Evolutionary conservation across 2,797 vertebrate genomes (phyloP).

Genomic region (Cossypha dichroa): DNA sequence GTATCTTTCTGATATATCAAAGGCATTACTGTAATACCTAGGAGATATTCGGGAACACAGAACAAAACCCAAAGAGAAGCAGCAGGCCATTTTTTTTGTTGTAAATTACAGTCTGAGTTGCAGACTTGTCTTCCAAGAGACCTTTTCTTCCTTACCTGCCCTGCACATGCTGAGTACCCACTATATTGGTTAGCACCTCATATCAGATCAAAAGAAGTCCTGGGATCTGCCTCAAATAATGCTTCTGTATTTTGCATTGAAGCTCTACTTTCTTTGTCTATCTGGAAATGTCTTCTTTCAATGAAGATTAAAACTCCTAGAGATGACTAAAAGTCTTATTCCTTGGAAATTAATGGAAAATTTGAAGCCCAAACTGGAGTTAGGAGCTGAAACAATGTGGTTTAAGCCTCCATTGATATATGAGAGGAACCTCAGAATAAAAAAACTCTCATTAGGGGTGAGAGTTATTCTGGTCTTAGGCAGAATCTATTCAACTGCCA

Average conservation of each 20-base stretch:
- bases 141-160: background rate
- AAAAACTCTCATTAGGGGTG: background rate
- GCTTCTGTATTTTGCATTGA: background rate
- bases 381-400: background rate
- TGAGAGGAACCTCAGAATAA: background rate
- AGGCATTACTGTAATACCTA: background rate
- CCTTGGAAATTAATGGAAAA: background rate
- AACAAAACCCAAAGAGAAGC: background rate
- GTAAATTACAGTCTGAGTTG: background rate
- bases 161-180: background rate
- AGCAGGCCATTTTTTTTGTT: background rate
- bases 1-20: background rate
- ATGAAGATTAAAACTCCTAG: background rate
- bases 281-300: background rate
- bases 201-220: background rate
- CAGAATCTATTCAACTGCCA: background rate
- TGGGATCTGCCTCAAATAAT: background rate
- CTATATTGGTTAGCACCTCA: background rate
- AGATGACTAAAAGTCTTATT: background rate
- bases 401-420: background rate
- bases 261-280: background rate
- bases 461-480: background rate
- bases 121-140: background rate
- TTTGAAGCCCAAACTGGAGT: background rate
- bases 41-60: background rate